Percentiles rank a stretch among this genome's conserved stretches.
phyloP scores from a whole-genome alignment of 2,113 vertebrate genomes.

The Neogobius melanostomus region DNA sequence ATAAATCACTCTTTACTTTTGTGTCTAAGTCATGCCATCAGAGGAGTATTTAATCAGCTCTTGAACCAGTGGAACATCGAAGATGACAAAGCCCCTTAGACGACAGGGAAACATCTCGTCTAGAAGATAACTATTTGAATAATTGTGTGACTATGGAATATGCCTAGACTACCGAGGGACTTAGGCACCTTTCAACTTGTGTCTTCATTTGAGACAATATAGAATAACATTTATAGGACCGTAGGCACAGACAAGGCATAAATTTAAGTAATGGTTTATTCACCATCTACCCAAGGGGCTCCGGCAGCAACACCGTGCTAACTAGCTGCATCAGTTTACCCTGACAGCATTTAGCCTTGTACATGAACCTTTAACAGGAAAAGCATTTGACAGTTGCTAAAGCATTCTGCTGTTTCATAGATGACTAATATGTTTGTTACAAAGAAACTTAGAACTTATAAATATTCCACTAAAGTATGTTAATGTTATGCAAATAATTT shows the following conservation, averaged over 20 bases:
- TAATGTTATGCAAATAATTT: slow-evolving; percentile 11
- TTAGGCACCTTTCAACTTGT: too few species aligned
- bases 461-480: slow-evolving; percentile 13
- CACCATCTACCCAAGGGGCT: neutral
- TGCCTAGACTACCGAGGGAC: too few species aligned
- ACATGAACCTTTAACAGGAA: neutral
- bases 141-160: too few species aligned
- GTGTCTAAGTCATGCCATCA: too few species aligned
- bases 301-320: neutral
- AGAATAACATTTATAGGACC: neutral
- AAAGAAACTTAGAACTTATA: slow-evolving; percentile 7
- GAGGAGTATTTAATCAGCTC: too few species aligned
- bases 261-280: too few species aligned
- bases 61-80: too few species aligned
- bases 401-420: neutral
- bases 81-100: too few species aligned
- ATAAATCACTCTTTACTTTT: too few species aligned
- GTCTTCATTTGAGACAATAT: too few species aligned
- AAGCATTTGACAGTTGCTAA: neutral
- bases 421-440: slow-evolving; percentile 2
- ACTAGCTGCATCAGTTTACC: neutral
- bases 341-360: neutral
- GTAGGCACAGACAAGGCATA: neutral
- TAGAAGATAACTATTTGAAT: too few species aligned
- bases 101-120: too few species aligned